These are phyloP conservation scores for Microctenopoma steveboyesi DNA, from an alignment of 2,797 vertebrate genomes.

Conservation along the genomic window DNA sequence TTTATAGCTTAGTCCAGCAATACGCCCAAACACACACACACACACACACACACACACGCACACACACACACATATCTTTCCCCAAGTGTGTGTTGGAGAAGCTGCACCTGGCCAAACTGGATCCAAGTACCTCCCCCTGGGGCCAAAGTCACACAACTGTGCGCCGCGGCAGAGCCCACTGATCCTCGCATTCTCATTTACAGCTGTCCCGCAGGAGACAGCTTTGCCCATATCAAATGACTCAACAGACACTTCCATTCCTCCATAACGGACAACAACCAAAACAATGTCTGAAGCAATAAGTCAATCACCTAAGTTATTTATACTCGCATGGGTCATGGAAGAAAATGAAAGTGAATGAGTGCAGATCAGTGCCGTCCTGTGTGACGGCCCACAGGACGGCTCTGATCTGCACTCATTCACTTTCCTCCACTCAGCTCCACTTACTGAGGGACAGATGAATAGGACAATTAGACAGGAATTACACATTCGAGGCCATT, in stretches of 20 bases:
- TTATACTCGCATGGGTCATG: background rate
- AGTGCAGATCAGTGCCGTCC: no score
- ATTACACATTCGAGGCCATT: slow-evolving; percentile 26
- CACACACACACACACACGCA: slow-evolving; percentile 10
- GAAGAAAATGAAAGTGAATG: no score
- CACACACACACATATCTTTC: slow-evolving; percentile 46
- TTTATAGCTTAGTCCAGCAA: slow-evolving; percentile 45
- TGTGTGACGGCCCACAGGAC: slow-evolving; percentile 26
- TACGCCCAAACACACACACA: slow-evolving; percentile 36
- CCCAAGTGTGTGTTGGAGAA: slow-evolving; percentile 67
- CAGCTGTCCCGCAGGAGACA: background rate
- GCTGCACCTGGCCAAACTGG: slow-evolving; percentile 81
- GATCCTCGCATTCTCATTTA: slow-evolving; percentile 10
- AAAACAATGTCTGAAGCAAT: background rate
- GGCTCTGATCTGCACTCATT: slow-evolving; percentile 38
- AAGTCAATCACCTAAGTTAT: slow-evolving; percentile 38
- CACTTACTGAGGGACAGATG: slow-evolving; percentile 25
- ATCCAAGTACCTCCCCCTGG: slow-evolving; percentile 65
- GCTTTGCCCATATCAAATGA: slow-evolving; percentile 13
- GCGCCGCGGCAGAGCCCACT: slow-evolving; percentile 33
- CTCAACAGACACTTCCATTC: background rate
- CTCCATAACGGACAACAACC: background rate
- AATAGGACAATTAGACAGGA: slow-evolving; percentile 42
- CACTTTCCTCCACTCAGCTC: slow-evolving; percentile 31
- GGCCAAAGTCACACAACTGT: slow-evolving; percentile 41